Conservation (phyloP, 2,113 vertebrate species). For the Syngnathus scovelli region DNA sequence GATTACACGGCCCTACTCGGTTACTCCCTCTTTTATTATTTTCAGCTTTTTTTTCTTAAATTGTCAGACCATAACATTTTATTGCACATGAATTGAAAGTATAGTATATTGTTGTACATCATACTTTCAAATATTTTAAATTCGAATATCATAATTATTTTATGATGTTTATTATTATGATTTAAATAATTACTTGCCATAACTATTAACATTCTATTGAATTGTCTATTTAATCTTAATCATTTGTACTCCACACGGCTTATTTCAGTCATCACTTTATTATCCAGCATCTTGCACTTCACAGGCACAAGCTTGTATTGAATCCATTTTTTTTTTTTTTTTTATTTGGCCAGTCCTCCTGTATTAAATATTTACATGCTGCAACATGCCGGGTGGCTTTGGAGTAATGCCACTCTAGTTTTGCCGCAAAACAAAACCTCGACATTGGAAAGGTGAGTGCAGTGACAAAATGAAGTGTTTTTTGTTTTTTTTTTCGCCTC, state of each 20-base stretch:
- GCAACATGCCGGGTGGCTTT: neutral
- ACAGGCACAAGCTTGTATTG: neutral
- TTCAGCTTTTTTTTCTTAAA: neutral
- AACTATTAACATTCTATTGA: too few relatives aligned
- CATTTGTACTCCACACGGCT: neutral
- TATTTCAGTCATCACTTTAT: neutral
- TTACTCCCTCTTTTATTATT: neutral
- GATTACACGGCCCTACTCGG: neutral
- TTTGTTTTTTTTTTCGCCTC: neutral
- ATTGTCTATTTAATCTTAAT: too few relatives aligned
- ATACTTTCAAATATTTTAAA: neutral
- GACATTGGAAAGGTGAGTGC: neutral
- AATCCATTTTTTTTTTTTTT: neutral
- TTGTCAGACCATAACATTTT: neutral
- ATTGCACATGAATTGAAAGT: neutral
- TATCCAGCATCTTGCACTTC: neutral
- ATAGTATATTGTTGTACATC: neutral
- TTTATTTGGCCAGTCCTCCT: neutral
- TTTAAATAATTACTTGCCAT: too few relatives aligned
- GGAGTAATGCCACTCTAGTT: neutral
- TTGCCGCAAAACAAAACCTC: neutral
- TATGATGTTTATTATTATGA: too few relatives aligned
- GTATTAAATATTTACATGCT: neutral
- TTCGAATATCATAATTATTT: neutral
- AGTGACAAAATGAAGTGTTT: neutral